Percentiles rank a stretch among this genome's conserved stretches.
phyloP scores from a whole-genome alignment of 2,797 vertebrate species.

The Arrhamphus sclerolepis region DNA sequence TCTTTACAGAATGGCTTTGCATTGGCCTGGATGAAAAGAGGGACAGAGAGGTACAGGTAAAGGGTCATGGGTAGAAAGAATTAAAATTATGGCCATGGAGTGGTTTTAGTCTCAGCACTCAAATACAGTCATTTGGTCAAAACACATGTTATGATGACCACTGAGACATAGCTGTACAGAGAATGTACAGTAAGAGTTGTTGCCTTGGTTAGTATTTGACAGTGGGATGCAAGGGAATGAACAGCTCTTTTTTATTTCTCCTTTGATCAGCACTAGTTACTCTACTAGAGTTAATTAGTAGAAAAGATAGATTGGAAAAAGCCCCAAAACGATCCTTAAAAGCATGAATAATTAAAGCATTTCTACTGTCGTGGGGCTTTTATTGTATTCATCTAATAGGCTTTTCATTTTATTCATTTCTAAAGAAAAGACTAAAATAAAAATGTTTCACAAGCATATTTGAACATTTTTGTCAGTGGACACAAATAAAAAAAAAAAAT shows the following conservation, averaged over 20 bases:
- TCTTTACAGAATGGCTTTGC: conserved; percentile 41
- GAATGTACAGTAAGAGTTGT: conserved; percentile 46
- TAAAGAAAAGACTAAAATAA: background rate
- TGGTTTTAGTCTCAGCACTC: conserved; percentile 62
- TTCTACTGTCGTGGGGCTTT: conserved; percentile 6
- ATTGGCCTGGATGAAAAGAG: conserved; percentile 34
- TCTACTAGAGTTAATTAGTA: background rate
- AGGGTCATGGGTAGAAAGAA: conserved; percentile 61
- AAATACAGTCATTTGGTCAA: conserved; percentile 59
- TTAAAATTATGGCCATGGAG: conserved; percentile 66
- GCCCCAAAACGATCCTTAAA: conserved; percentile 2
- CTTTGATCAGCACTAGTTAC: conserved; percentile 10
- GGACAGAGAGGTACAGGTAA: conserved; percentile 54
- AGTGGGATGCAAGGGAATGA: conserved; percentile 77
- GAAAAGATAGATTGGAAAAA: background rate
- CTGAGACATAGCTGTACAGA: conserved; percentile 56
- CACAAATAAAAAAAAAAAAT: conserved; percentile 9
- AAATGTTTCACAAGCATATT: conserved; percentile 13
- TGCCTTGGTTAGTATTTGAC: conserved; percentile 68
- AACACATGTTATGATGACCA: conserved; percentile 65
- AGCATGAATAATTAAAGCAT: conserved; percentile 11
- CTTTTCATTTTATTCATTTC: background rate
- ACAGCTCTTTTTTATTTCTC: conserved; percentile 60
- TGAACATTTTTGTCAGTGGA: conserved; percentile 2
- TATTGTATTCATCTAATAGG: background rate